A percentile compares a stretch with the other conserved stretches of the same genome.
These are phyloP conservation scores for Acleris sparsana DNA, from an alignment of 2,888 invertebrate genomes.

Conservation along the genomic window DNA sequence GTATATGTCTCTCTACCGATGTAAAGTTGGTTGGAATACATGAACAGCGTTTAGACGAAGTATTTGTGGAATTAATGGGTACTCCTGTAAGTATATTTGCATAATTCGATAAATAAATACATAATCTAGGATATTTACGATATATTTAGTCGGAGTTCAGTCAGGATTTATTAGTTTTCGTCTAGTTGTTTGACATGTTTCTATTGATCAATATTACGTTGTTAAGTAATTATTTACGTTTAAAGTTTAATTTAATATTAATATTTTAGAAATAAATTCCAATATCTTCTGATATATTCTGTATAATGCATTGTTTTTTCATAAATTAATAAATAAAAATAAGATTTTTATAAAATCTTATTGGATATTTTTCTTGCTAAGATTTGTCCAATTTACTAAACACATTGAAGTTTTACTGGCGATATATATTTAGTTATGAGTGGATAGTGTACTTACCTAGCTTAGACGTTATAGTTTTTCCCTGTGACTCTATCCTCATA, in stretches of 20 bases:
- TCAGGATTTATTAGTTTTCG: not conserved
- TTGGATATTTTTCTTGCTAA: no score
- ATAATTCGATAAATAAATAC: not conserved
- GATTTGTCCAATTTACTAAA: no score
- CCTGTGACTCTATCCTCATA: no score
- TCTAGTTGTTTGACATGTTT: not conserved
- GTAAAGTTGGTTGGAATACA: constrained; percentile 15
- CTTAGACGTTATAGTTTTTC: no score
- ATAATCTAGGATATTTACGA: not conserved
- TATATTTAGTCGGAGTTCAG: not conserved
- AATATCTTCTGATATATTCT: no score
- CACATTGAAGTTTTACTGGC: no score
- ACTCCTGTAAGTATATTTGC: constrained; percentile 18
- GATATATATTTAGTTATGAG: no score
- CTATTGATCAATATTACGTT: constrained; percentile 6
- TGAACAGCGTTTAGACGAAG: constrained; percentile 19
- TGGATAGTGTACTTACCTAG: no score
- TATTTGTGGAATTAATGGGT: constrained; percentile 27
- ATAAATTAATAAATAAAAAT: no score
- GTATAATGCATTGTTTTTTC: no score
- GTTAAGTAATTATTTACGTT: not conserved
- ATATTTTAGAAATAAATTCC: no score
- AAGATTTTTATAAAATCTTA: no score
- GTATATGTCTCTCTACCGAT: constrained; percentile 28
- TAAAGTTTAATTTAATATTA: not conserved